Conservation (phyloP, 2,797 vertebrate species). For the Heteromormyrus szaboi region DNA sequence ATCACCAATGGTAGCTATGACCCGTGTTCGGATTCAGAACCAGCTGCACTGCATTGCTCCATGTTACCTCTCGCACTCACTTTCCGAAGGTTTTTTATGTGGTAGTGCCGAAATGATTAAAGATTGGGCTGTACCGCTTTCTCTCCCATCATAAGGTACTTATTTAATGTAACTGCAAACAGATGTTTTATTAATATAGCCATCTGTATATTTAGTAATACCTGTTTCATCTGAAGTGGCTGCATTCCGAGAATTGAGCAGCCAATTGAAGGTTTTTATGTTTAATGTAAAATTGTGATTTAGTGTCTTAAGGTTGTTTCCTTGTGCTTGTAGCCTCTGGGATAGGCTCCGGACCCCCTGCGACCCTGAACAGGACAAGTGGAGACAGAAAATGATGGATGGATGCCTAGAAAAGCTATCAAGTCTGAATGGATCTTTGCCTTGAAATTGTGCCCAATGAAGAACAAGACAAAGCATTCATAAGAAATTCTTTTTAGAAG, state of each 20-base stretch:
- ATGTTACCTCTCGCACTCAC: neutral
- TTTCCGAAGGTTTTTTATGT: neutral
- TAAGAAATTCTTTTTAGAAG: neutral
- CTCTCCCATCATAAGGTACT: neutral
- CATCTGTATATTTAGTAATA: neutral
- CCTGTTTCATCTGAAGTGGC: neutral
- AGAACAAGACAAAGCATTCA: neutral
- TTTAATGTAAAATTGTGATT: neutral
- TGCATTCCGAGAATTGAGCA: neutral
- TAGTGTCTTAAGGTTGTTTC: neutral
- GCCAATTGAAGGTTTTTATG: neutral
- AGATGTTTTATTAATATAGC: neutral
- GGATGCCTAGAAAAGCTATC: neutral
- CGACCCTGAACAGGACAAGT: neutral
- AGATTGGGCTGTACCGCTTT: neutral
- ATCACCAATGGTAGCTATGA: neutral
- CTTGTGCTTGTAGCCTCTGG: neutral
- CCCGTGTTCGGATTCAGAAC: neutral
- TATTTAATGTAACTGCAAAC: neutral
- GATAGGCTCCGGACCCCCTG: neutral
- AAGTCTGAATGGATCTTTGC: neutral
- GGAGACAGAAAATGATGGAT: neutral
- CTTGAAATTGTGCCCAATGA: neutral
- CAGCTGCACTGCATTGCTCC: neutral
- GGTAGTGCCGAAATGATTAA: neutral